Base-by-base conservation (phyloP, 2,113 vertebrate genomes). In the Pelvicachromis taeniatus region DNA sequence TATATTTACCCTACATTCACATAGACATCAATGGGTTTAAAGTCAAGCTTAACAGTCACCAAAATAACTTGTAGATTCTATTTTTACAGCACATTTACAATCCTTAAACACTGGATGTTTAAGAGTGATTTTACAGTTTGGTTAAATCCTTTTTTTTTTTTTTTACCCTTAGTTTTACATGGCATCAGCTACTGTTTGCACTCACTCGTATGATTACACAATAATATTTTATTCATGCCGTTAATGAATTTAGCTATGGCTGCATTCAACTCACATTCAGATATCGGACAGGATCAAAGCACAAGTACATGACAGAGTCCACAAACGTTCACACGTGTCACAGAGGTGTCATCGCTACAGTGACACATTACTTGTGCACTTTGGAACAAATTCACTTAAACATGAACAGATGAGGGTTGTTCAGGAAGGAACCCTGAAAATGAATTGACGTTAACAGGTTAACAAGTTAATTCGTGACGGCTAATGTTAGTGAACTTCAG, bases 1-100 rank as follows among this genome's bases (percentile, higher is more conserved):
- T 88, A 85, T 85, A 80, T 81, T 63, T 33, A 80, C 61, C 54
- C 58, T 70, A 93, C 89, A 94, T 88, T 89, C 88, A 93, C 86
- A 81, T 73, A 56, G 53, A 92, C 81, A 90, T 89, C 52, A 78
- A 85, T 58, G 26, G 78, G 63, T 56, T 78, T 9, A 56, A 85
- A 85, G 75, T 85, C 50, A 88, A 87, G 31, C 75, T 86, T 58
- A 88, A 88, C 83, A 14, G 21, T 78, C 11, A 78, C 55, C 68
- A 78, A 85, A 84, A 68, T 70, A 14, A 56, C 54, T 81, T 50
- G 40, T 73, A 7, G 31, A 23, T 78, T 50, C 1, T 38, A 38
- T 35, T 33, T 59, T 79, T 31, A 78, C 19, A 91, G 53, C 80
- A 86, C 73, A 83, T 73, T 14, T 84, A 83, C 56, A 82, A 59